phyloP scores from a whole-genome alignment of 2,797 vertebrate genomes.

The Falco naumanni region DNA sequence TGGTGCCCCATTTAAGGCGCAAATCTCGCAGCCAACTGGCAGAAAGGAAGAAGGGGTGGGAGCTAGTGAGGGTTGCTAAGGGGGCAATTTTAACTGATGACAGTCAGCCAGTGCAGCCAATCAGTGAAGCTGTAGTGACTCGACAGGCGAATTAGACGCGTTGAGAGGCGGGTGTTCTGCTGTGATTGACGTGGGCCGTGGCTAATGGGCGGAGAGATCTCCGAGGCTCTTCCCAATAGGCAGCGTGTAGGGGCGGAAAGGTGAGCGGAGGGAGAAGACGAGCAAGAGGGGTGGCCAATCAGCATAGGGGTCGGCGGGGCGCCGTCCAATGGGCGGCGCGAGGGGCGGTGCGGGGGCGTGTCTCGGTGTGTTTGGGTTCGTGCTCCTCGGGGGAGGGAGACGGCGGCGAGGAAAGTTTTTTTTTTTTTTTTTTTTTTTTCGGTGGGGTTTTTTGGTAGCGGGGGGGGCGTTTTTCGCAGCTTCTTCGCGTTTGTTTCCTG shows the following conservation, averaged over 20 bases:
- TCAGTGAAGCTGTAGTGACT: not conserved
- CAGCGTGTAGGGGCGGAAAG: not conserved
- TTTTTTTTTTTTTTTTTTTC: slow-evolving; percentile 41
- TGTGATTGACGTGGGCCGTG: not conserved
- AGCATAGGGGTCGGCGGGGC: not conserved
- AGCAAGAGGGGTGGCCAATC: not conserved
- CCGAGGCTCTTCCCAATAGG: not conserved
- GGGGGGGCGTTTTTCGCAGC: not conserved
- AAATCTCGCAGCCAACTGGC: not conserved
- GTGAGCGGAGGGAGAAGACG: slow-evolving; percentile 46
- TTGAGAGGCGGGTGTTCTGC: accelerated
- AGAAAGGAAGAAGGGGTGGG: not conserved
- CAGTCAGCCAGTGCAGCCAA: not conserved
- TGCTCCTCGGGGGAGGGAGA: slow-evolving; percentile 78
- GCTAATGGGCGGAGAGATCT: slow-evolving; percentile 8
- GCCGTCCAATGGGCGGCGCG: slow-evolving; percentile 52
- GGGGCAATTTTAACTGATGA: not conserved
- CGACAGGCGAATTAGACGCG: not conserved
- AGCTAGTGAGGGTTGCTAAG: not conserved
- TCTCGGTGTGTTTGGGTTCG: slow-evolving; percentile 79
- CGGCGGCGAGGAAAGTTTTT: slow-evolving; percentile 78
- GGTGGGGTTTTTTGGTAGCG: not conserved
- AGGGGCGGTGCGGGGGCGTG: slow-evolving; percentile 59
- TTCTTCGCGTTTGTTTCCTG: slow-evolving; percentile 3
- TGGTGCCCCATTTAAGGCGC: not conserved